Conservation (phyloP, 2,113 vertebrate species). For the Dromiciops gliroides region DNA sequence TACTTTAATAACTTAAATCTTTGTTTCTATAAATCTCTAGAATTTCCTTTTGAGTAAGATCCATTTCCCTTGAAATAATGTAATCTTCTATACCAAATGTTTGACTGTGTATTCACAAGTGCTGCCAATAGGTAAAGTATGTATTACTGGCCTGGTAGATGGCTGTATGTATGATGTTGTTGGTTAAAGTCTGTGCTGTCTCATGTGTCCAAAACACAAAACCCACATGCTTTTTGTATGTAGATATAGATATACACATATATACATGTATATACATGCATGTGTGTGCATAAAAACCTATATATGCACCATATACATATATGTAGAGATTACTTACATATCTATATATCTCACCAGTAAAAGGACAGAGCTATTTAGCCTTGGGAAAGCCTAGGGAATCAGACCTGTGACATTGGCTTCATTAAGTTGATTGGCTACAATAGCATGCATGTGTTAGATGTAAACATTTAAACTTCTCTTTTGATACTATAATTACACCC, state of each 20-base stretch:
- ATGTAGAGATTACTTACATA: background rate
- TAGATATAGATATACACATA: no score
- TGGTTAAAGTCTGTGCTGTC: background rate
- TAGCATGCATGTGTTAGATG: background rate
- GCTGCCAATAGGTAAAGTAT: background rate
- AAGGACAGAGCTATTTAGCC: background rate
- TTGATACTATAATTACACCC: background rate
- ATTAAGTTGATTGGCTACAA: background rate
- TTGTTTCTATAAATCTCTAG: background rate
- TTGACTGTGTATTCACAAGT: background rate
- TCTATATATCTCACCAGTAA: background rate
- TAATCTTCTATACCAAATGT: background rate
- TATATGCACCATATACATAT: no score
- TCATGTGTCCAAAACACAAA: no score
- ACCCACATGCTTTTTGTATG: no score
- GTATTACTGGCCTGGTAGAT: background rate
- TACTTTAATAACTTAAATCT: background rate
- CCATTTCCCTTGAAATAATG: background rate
- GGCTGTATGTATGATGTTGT: background rate
- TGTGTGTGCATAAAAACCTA: no score
- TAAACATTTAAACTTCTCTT: background rate
- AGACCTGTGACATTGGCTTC: background rate
- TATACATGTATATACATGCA: no score
- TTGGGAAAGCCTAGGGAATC: background rate
- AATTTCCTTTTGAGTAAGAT: constrained; percentile 11